phyloP scores from a whole-genome alignment of 1,140 invertebrate genomes.

The Pseudomyrmex dendroicus region DNA sequence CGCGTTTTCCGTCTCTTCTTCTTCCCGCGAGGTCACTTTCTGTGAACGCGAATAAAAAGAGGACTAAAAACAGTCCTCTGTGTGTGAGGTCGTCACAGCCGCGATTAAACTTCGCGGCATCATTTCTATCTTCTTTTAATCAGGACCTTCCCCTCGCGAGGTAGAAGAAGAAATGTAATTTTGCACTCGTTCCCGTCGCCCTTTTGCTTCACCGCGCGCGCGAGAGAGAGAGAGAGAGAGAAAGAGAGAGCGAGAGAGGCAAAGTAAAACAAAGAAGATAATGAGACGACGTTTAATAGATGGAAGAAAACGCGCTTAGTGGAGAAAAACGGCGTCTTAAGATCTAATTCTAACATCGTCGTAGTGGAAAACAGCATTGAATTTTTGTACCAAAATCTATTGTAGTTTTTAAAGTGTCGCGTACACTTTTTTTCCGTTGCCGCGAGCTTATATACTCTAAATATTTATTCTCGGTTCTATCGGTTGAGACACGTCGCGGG shows the following conservation, averaged over 20 bases:
- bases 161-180: constrained; percentile 66
- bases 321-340: constrained; percentile 78
- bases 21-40: constrained; percentile 65
- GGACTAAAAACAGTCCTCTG: constrained; percentile 29
- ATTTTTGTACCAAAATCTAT: constrained; percentile 85
- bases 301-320: constrained; percentile 1
- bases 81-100: constrained; percentile 36
- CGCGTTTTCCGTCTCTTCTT: constrained; percentile 67
- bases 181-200: constrained; percentile 78
- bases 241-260: neutral
- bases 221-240: neutral
- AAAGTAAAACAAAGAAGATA: constrained; percentile 57
- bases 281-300: constrained; percentile 34
- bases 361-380: constrained; percentile 78
- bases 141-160: constrained; percentile 63
- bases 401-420: constrained; percentile 81
- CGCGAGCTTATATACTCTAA: constrained; percentile 55
- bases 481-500: neutral
- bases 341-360: constrained; percentile 74
- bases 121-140: constrained; percentile 4
- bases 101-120: constrained; percentile 56
- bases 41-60: constrained; percentile 23
- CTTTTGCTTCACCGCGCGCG: constrained; percentile 70
- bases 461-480: constrained; percentile 45
- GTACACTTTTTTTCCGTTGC: constrained; percentile 65